Conservation (phyloP, 2,113 vertebrate genomes). For the Salvelinus namaycush region DNA sequence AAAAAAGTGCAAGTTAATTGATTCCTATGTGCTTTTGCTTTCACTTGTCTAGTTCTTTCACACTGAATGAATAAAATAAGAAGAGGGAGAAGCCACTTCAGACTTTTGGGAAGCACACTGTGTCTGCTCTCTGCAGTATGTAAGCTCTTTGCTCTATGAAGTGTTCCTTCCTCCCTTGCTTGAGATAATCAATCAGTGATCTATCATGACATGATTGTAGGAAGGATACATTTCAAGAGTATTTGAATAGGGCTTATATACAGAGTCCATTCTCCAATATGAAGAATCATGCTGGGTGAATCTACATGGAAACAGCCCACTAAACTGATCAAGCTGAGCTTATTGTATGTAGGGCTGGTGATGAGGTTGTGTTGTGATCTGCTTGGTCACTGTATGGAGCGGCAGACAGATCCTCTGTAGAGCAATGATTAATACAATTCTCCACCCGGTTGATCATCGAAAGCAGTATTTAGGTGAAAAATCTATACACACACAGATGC, state of each 20-base stretch:
- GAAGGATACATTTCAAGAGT: no score
- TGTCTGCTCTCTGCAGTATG: no score
- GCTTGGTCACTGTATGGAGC: constrained; percentile 52
- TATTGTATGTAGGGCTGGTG: constrained; percentile 57
- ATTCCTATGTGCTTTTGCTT: no score
- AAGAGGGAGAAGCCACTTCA: no score
- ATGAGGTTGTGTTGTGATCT: constrained; percentile 65
- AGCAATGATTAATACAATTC: constrained; percentile 63
- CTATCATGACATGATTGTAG: no score
- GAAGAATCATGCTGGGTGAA: background rate
- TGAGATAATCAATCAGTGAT: constrained; percentile 57
- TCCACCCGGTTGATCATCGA: constrained; percentile 48
- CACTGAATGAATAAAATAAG: no score
- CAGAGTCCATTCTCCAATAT: constrained; percentile 6
- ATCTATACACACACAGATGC: constrained; percentile 13
- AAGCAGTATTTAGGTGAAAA: constrained; percentile 65
- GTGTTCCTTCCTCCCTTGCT: constrained; percentile 73
- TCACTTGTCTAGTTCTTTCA: no score
- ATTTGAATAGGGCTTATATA: no score
- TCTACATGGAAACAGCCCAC: constrained; percentile 9
- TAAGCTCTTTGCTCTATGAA: constrained; percentile 62
- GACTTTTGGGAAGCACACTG: no score
- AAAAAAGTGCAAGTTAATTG: no score
- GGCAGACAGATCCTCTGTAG: constrained; percentile 37
- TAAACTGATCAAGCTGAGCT: constrained; percentile 60